A percentile compares a stretch with the other conserved stretches of the same genome.
Evolutionary conservation across 2,888 invertebrate species (phyloP).

Genomic region (Parochlus steinenii): DNA sequence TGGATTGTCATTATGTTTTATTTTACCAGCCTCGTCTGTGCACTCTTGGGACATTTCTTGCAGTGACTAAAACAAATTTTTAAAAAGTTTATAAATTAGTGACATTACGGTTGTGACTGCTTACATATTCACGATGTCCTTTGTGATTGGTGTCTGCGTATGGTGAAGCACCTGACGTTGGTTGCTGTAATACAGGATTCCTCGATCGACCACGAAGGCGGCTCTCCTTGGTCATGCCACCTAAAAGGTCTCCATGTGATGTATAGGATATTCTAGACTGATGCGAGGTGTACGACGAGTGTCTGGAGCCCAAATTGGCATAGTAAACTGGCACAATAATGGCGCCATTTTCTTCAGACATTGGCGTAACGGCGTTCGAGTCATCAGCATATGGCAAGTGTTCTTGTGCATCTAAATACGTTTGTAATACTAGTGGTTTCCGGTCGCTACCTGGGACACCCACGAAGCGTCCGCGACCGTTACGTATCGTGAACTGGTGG

Average conservation of each 20-base stretch:
- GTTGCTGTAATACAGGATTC: conserved; percentile 38
- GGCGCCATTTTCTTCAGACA: conserved; percentile 94
- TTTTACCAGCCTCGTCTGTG: conserved; percentile 63
- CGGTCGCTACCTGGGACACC: conserved; percentile 72
- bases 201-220: conserved; percentile 60
- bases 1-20: conserved; percentile 79
- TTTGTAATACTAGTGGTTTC: conserved; percentile 84
- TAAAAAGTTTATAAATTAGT: conserved; percentile 5
- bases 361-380: conserved; percentile 92
- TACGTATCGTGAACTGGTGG: conserved; percentile 80
- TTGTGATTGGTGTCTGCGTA: conserved; percentile 45
- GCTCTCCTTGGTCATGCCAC: conserved; percentile 78
- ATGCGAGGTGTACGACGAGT: conserved; percentile 91
- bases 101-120: conserved; percentile 19
- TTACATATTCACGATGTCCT: conserved; percentile 56
- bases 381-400: conserved; percentile 95
- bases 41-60: conserved; percentile 69
- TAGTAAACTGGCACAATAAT: conserved; percentile 86
- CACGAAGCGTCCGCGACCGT: conserved; percentile 59
- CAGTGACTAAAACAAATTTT: conserved; percentile 17
- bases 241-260: conserved; percentile 80
- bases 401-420: conserved; percentile 86
- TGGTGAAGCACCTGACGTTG: conserved; percentile 27
- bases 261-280: conserved; percentile 86
- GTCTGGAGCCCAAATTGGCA: conserved; percentile 74